Base-by-base conservation (phyloP, 2,888 invertebrate species). In the Tanytarsus gracilentus region DNA sequence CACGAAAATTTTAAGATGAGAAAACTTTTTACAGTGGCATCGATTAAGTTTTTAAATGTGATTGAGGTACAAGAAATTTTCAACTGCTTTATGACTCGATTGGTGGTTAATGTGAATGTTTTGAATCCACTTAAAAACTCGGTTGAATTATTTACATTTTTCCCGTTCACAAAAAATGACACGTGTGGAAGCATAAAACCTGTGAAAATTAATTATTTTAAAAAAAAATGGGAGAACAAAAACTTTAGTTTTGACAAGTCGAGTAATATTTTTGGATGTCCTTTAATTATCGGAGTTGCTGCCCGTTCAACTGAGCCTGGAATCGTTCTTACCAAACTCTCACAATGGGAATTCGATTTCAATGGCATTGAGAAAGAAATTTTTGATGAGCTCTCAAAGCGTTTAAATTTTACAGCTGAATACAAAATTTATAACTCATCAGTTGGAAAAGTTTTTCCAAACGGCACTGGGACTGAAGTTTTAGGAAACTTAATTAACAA, bases 391-490 rank as follows among this genome's bases (percentile, higher is more conserved):
- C 2, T 58, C 11, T 4, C 40, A 21, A 18, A 44, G 14, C 8
- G 3, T 1, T 11, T 58, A 1, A 58, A 58, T n/a, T 58, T 58
- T 8, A 40, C 39, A 8, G 3, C 40, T 14, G 3, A 36, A 16
- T 56, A 18, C 9, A 6, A 21, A 11, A 8, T 26, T 9, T 23
- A 23, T 44, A 23, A 23, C 11, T 11, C 18, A 11, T 16, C 18
- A 8, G 44, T 44, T 21, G 44, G 51, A 25, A 11, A 14, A 9
- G 2, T 29, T 29, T 29, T 21, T 44, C 14, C 23, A 11, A 58
- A 58, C 25, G 58, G 58, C 18, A 58, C 58, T 16, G 58, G 40
- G n/a, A 30, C 25, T 23, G 55, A 40, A 36, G 27, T 33, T 9
- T 14, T 33, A 36, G 39, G 33, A 53, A 36, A 53, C 14, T 2